These are phyloP conservation scores for Episyrphus balteatus DNA, from an alignment of 1,140 invertebrate genomes.

Conservation along the genomic window DNA sequence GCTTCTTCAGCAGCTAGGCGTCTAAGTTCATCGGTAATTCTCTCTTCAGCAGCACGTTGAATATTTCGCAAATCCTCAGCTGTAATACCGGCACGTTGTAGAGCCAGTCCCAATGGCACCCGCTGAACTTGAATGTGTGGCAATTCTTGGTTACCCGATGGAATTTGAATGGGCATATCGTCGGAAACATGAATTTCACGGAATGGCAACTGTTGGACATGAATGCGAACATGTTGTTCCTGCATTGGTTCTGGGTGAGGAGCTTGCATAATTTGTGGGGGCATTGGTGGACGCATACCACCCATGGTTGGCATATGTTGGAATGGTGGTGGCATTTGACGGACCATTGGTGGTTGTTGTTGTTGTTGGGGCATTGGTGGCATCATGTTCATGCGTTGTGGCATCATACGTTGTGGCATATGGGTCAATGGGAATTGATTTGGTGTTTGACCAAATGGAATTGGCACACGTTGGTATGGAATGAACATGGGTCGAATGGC, in stretches of 20 bases:
- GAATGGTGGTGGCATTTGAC: slow-evolving; percentile 27
- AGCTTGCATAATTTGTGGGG: slow-evolving; percentile 35
- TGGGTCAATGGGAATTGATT: slow-evolving; percentile 33
- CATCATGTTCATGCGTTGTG: slow-evolving; percentile 14
- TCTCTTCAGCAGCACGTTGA: slow-evolving; percentile 41
- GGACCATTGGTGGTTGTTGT: slow-evolving; percentile 18
- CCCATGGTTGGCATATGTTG: slow-evolving; percentile 21
- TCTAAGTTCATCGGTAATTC: slow-evolving; percentile 38
- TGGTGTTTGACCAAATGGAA: slow-evolving; percentile 33
- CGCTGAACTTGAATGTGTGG: slow-evolving; percentile 19
- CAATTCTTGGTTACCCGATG: slow-evolving; percentile 11
- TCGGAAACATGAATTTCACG: slow-evolving; percentile 29
- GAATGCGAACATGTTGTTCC: slow-evolving; percentile 32
- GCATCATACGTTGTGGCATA: slow-evolving; percentile 36
- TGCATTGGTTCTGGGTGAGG: slow-evolving; percentile 29
- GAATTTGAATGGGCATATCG: slow-evolving; percentile 30
- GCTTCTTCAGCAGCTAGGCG: slow-evolving; percentile 32
- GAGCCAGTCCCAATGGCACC: slow-evolving; percentile 32
- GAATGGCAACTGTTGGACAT: slow-evolving; percentile 34
- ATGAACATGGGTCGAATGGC: slow-evolving; percentile 33
- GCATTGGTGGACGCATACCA: slow-evolving; percentile 33
- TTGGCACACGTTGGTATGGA: slow-evolving; percentile 33
- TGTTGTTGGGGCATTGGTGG: slow-evolving; percentile 13
- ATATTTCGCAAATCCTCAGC: slow-evolving; percentile 48
- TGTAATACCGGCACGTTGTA: slow-evolving; percentile 42